Evolutionary conservation across 1,140 invertebrate genomes (phyloP), one percentile per base, ranked within the genome.

Genomic region (Tribolium madens): DNA sequence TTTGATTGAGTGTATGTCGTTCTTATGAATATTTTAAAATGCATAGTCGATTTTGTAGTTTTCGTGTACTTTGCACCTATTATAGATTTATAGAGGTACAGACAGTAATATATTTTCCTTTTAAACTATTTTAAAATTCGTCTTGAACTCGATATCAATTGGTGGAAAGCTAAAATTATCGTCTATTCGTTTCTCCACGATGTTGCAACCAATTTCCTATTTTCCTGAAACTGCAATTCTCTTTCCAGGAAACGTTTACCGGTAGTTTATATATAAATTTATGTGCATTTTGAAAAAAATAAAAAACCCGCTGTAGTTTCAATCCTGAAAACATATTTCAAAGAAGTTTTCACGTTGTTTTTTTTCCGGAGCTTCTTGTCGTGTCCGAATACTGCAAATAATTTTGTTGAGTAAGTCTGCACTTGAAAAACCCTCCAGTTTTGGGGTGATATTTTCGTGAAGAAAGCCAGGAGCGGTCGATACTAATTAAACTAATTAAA

Each of bases 231-330:
- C 46, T 72, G 70, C 50, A 72, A 72, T 72, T 72, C 52, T 72
- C 70, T 72, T 26, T 52, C 52, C 70, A 72, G 70, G 70, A 72
- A 72, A 72, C 70, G 70, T 72, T 72, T 72, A 72, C 46, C 70
- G 70, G 70, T 50, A 72, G 70, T 50, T 72, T 72, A 72, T 72
- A 72, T 48, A 72, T 72, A 72, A 50, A 72, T 72, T 72, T 72
- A 48, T 72, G 70, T 72, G 46, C 42, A 64, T 33, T 60, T 33
- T 4, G 6, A 6, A 72, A 47, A 50, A 47, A 70, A 68, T 3
- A 13, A 17, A 47, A 26, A 26, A 26, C 18, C 18, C 18, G 69
- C 36, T 48, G 36, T 64, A 64, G 57, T 64, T 64, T 33, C 57
- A 64, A 31, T 4, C 26, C 21, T 57, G 52, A 21, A 57, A 57